These are phyloP conservation scores for Tetranychus piercei DNA, from an alignment of 2,888 invertebrate species.

Conservation along the genomic window DNA sequence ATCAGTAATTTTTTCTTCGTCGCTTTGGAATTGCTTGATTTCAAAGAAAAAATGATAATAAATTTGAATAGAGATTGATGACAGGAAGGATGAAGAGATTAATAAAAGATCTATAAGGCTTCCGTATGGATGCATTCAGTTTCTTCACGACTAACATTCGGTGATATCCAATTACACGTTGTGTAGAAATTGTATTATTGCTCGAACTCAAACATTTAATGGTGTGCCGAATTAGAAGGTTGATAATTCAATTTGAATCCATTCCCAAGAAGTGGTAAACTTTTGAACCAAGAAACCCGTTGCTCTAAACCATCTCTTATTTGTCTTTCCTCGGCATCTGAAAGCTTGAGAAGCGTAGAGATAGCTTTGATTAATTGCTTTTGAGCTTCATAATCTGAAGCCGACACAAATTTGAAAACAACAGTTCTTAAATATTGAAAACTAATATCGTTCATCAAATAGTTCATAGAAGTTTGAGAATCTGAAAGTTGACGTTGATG, in stretches of 20 bases:
- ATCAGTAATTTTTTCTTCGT: too few relatives aligned
- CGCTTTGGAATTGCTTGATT: too few relatives aligned
- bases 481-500: background rate
- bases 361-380: conserved; percentile 10
- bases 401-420: background rate
- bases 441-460: background rate
- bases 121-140: too few relatives aligned
- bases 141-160: too few relatives aligned
- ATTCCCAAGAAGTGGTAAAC: background rate
- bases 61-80: too few relatives aligned
- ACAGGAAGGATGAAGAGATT: too few relatives aligned
- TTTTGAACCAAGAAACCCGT: background rate
- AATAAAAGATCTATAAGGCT: too few relatives aligned
- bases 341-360: background rate
- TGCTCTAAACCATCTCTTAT: background rate
- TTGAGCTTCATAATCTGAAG: background rate
- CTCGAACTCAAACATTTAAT: background rate
- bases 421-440: conserved; percentile 2
- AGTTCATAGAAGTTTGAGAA: background rate
- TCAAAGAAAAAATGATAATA: too few relatives aligned
- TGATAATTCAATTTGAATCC: background rate
- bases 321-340: background rate
- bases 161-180: too few relatives aligned
- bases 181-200: too few relatives aligned
- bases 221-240: background rate